These are phyloP conservation scores for Campopleginae sp. DNA, from an alignment of 2,888 invertebrate genomes.

Conservation along the genomic window DNA sequence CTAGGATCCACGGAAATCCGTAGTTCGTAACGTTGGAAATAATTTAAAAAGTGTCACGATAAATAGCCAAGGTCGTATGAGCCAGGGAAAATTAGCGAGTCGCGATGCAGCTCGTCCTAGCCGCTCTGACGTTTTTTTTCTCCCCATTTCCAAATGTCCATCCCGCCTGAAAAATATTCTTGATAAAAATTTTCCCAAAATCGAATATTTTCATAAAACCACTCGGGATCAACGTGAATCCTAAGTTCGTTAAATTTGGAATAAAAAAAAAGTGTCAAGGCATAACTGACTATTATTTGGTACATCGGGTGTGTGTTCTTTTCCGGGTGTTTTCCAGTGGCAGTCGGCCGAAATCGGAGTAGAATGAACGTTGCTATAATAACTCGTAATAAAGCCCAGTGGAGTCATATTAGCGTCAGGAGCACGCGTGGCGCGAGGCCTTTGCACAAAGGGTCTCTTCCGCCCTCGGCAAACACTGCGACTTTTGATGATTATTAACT, in stretches of 20 bases:
- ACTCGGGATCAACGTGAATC: neutral
- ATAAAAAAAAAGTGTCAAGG: neutral
- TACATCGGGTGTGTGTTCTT: conserved; percentile 28
- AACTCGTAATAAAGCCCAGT: conserved; percentile 84
- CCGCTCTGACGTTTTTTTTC: neutral
- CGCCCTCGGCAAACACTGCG: conserved; percentile 84
- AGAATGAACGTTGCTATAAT: conserved; percentile 82
- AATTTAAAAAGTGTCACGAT: neutral
- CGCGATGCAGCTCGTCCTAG: too few species aligned
- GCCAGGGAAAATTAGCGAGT: neutral
- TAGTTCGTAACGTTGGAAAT: neutral
- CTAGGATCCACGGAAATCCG: neutral
- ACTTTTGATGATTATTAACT: conserved; percentile 85
- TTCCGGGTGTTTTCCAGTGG: conserved; percentile 55
- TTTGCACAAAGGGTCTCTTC: conserved; percentile 80
- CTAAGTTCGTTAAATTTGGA: neutral
- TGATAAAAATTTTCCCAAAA: too few species aligned
- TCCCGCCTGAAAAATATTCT: too few species aligned
- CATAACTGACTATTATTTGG: neutral
- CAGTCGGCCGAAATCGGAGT: conserved; percentile 77
- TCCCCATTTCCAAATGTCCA: neutral
- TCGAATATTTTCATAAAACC: neutral
- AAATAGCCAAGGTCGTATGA: conserved; percentile 25
- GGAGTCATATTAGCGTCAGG: conserved; percentile 84
- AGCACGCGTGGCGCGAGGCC: conserved; percentile 80